A percentile compares a stretch with the other conserved stretches of the same genome.
Evolutionary conservation across 2,797 vertebrate species (phyloP).

Genomic region (Philypnodon macrostomus): DNA sequence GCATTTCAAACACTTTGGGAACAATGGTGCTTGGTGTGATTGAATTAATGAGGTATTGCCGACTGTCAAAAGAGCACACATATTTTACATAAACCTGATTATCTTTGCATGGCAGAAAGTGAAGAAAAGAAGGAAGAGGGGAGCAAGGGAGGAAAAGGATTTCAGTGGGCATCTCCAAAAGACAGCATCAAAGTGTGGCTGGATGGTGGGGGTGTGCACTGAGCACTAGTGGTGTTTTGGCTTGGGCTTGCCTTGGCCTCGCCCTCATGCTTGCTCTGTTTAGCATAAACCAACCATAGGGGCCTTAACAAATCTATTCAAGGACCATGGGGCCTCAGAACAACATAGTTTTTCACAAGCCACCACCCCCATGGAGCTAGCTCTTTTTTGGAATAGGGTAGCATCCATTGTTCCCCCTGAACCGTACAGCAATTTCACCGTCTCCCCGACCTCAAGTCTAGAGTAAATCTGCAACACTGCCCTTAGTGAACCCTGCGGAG

Average conservation of each 20-base stretch:
- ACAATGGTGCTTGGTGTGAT: constrained; percentile 98
- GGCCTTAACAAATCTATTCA: constrained; percentile 97
- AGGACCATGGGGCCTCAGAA: constrained; percentile 76
- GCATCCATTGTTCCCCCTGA: constrained; percentile 83
- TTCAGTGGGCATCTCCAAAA: constrained; percentile 80
- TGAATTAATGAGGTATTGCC: constrained; percentile 99
- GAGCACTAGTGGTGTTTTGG: constrained; percentile 83
- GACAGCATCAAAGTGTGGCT: constrained; percentile 81
- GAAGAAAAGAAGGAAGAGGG: constrained; percentile 74
- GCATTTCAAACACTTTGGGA: constrained; percentile 99
- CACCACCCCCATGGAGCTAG: constrained; percentile 80
- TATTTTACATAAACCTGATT: constrained; percentile 99
- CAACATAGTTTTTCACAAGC: constrained; percentile 83
- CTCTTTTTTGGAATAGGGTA: constrained; percentile 58
- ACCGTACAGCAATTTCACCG: too few relatives aligned
- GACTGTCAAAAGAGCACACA: constrained; percentile 99
- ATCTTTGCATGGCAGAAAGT: constrained; percentile 99
- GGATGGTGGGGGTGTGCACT: constrained; percentile 63
- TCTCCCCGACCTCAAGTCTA: constrained; percentile 64
- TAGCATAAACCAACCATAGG: constrained; percentile 88
- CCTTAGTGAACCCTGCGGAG: constrained; percentile 74
- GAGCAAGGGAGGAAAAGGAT: constrained; percentile 75
- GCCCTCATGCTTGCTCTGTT: constrained; percentile 81
- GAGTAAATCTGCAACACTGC: constrained; percentile 61
- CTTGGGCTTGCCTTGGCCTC: constrained; percentile 77